Evolutionary conservation across 2,113 vertebrate species (phyloP), one percentile per base, ranked within the genome.

Genomic region (Proterorhinus semilunaris): DNA sequence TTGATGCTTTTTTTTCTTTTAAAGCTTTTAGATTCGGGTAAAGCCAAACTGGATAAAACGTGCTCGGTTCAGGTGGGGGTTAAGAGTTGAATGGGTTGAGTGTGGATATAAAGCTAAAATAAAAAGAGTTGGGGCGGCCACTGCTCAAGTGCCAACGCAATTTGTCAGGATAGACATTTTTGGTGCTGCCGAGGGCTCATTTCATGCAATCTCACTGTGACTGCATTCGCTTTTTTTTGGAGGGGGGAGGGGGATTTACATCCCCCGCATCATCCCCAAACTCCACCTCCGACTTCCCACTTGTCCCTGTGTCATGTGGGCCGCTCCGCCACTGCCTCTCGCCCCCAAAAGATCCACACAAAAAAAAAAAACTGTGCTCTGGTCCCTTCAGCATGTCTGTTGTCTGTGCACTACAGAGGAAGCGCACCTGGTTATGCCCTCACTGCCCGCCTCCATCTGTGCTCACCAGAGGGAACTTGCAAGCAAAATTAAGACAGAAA

Each of bases 401-500:
- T 92, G 91, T 93, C 78, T 93, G 92, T 94, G 90, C 86, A 90
- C 91, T 87, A 87, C 92, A 93, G 92, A 93, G 86, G 92, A 93
- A 85, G 91, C 90, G 82, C 93, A 92, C 91, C 92, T 93, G 92
- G 92, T 93, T 88, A 93, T 94, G 93, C 91, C 92, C 89, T 92
- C 93, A 91, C 92, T 94, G 83, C 93, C 93, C 84, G 91, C 91
- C 90, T 94, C 93, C 91, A 93, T 94, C 92, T 94, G 91, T 92
- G 88, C 92, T 90, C 92, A 93, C 91, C 93, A 94, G 91, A 92
- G 92, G 93, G 92, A 94, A 92, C 91, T 92, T 91, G 86, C 93
- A 88, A 93, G 92, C 93, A 94, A 94, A 94, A 91, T 93, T 93
- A 94, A 93, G 83, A 92, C 91, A 91, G 93, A 94, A 94, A 94